Base-by-base conservation (phyloP, 2,797 vertebrate genomes). In the Picus viridis region DNA sequence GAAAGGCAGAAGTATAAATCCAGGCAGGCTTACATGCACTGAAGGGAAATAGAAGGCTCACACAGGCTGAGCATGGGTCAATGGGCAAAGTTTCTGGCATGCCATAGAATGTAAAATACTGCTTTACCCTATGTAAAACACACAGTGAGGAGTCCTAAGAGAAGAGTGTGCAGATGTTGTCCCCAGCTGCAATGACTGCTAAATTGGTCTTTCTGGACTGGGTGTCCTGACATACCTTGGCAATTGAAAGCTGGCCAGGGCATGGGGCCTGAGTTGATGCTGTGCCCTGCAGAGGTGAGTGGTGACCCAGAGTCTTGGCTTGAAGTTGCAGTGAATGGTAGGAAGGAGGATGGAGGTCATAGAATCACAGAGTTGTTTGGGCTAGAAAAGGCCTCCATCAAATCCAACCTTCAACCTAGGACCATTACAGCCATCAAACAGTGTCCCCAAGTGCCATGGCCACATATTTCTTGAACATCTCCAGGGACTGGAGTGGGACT, bases 221-320 rank as follows among this genome's bases (percentile, higher is more conserved):
- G 2, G 24, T 30, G 29, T 41, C 24, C 59, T 53, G 23, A 30
- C 67, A 12, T 29, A 2, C 4, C 26, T 61, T 27, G 34, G 78
- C 54, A 20, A 2, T 2, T 29, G 57, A 10, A 49, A 72, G 47
- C 59, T 61, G 59, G 53, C 57, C 1, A 2, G 62, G 34, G 29
- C 57, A 57, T 43, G 11, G 61, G 12, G n/a, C 19, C 13, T 56
- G 54, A 29, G 29, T 30, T 56, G 27, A 29, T 56, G 54, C 54
- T 30, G 27, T 36, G 36, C 56, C 30, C 41, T 59, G 59, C 34
- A 23, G n/a, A 24, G 65, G 27, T 34, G 43, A 53, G 4, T 26
- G 4, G 0, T 15, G 54, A 29, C 32, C 36, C 17, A 3, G 34
- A 1, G 0, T 34, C 10, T 12, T 0, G 5, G 23, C 27, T 41